phyloP scores from a whole-genome alignment of 2,113 vertebrate genomes.

The Gila orcuttii region DNA sequence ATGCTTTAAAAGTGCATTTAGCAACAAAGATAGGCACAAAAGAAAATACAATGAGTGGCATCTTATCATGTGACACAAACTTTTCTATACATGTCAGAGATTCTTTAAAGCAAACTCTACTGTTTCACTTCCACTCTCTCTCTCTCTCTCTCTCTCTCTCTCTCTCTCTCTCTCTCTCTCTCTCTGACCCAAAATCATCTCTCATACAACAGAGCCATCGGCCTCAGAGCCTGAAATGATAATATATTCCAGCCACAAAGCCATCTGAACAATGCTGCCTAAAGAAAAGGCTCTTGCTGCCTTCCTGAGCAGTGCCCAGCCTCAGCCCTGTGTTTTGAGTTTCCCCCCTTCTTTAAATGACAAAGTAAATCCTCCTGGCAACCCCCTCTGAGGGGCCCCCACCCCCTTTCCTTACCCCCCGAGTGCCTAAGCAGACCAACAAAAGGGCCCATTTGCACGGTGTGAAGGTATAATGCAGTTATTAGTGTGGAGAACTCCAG shows the following conservation, averaged over 20 bases:
- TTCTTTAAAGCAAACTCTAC: conserved; percentile 35
- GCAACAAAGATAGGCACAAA: conserved; percentile 32
- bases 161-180: conserved; percentile 19
- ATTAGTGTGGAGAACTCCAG: conserved; percentile 62
- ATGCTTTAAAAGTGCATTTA: conserved; percentile 33
- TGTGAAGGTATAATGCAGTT: conserved; percentile 66
- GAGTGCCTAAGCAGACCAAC: conserved; percentile 55
- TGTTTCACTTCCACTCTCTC: conserved; percentile 3
- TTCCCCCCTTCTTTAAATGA: conserved; percentile 61
- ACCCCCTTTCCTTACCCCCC: conserved; percentile 50
- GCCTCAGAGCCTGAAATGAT: conserved; percentile 50
- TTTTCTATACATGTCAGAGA: conserved; percentile 31
- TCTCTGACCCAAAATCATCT: conserved; percentile 44
- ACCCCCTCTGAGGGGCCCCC: conserved; percentile 47
- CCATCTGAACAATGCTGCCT: conserved; percentile 52
- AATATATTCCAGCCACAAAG: conserved; percentile 63
- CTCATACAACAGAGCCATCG: conserved; percentile 37
- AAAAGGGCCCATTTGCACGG: conserved; percentile 65
- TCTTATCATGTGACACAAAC: conserved; percentile 43
- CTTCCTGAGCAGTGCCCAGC: conserved; percentile 44
- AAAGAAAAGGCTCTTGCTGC: conserved; percentile 53
- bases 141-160: conserved; percentile 7
- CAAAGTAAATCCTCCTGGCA: conserved; percentile 60
- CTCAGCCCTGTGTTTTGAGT: conserved; percentile 46
- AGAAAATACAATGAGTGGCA: conserved; percentile 5